These are phyloP conservation scores for Brachycybe producta DNA, from an alignment of 2,888 invertebrate genomes.

Conservation along the genomic window DNA sequence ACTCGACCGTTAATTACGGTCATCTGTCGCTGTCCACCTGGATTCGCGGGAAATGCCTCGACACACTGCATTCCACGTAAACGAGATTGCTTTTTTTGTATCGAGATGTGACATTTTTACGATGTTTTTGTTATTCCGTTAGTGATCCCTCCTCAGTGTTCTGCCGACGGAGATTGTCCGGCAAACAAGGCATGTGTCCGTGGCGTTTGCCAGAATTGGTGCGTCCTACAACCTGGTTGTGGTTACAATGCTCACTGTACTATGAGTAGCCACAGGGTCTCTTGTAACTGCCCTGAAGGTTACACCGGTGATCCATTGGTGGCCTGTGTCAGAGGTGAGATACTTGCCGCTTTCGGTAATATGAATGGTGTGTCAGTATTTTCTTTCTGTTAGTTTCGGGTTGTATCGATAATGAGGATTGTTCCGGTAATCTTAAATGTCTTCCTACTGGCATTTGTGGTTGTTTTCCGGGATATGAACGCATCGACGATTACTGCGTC, in stretches of 20 bases:
- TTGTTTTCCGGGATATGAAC: constrained; percentile 24
- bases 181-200: constrained; percentile 62
- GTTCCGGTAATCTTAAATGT: constrained; percentile 26
- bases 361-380: not conserved
- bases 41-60: constrained; percentile 30
- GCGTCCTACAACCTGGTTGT: constrained; percentile 51
- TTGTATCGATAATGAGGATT: constrained; percentile 24
- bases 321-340: constrained; percentile 46
- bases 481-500: constrained; percentile 26
- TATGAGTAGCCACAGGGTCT: constrained; percentile 57
- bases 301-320: constrained; percentile 62
- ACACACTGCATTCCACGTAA: constrained; percentile 19
- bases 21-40: constrained; percentile 72
- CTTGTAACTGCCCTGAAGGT: constrained; percentile 62
- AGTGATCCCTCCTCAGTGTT: constrained; percentile 42
- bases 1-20: constrained; percentile 67
- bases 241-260: constrained; percentile 57
- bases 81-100: too few species aligned
- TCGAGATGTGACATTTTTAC: constrained; percentile 1
- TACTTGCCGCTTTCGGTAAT: not conserved
- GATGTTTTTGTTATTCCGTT: not conserved
- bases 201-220: constrained; percentile 66
- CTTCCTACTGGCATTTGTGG: constrained; percentile 25
- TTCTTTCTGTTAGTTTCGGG: constrained; percentile 22
- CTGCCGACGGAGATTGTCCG: constrained; percentile 66